Percentiles rank a stretch among this genome's conserved stretches.
phyloP scores from a whole-genome alignment of 2,113 vertebrate species.

The Aegithalos caudatus region DNA sequence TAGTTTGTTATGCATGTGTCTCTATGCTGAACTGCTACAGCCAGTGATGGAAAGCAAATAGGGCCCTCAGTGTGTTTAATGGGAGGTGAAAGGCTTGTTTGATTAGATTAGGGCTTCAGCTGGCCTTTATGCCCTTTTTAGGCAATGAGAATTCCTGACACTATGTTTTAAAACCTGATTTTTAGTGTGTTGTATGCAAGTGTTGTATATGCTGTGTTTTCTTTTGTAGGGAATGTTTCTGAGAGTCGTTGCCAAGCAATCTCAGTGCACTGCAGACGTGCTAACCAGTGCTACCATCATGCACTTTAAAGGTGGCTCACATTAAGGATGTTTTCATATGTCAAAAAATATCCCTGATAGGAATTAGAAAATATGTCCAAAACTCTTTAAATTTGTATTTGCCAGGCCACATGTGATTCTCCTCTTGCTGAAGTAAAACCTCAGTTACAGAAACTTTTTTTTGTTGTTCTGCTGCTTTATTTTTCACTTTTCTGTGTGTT shows the following conservation, averaged over 20 bases:
- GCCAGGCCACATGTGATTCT: background rate
- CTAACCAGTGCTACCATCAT: background rate
- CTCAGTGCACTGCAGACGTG: background rate
- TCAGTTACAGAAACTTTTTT: background rate
- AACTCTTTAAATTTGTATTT: background rate
- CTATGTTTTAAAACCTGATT: background rate
- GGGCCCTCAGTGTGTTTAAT: background rate
- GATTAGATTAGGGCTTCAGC: background rate
- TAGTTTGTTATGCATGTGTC: background rate
- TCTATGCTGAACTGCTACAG: background rate
- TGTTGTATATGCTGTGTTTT: background rate
- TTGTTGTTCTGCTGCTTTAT: background rate
- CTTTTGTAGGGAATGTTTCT: background rate
- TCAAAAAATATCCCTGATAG: background rate
- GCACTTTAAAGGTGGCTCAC: background rate
- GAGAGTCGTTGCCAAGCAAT: background rate
- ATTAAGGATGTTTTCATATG: background rate
- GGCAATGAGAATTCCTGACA: background rate
- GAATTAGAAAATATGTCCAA: background rate
- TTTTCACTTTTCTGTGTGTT: background rate
- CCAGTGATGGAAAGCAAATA: background rate
- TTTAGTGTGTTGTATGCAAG: background rate
- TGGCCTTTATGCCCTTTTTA: slow-evolving; percentile 11
- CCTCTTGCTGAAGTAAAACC: background rate
- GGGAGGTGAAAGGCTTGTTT: background rate